These are phyloP conservation scores for Melinaea menophilus DNA, from an alignment of 2,888 invertebrate species.

Conservation along the genomic window DNA sequence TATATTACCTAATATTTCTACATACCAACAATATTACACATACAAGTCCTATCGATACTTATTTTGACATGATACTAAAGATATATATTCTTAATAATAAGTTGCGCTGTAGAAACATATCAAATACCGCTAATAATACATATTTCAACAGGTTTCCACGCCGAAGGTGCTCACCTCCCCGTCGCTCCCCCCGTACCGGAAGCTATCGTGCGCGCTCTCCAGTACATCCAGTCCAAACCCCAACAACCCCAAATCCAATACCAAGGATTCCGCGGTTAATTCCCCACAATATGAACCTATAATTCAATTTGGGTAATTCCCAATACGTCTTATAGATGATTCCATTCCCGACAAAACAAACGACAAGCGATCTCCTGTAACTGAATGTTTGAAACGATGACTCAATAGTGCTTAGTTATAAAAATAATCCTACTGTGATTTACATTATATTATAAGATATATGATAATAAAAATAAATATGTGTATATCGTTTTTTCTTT, in stretches of 20 bases:
- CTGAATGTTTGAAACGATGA: slow-evolving; percentile 32
- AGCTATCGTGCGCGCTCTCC: slow-evolving; percentile 75
- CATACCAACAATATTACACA: no score
- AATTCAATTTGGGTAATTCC: not conserved
- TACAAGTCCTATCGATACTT: no score
- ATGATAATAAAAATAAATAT: slow-evolving; percentile 28
- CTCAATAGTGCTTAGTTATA: slow-evolving; percentile 36
- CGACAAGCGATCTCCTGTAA: slow-evolving; percentile 13
- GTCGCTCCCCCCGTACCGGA: slow-evolving; percentile 81
- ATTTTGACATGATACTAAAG: no score
- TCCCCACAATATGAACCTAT: not conserved
- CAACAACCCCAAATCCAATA: slow-evolving; percentile 53
- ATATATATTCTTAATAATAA: no score
- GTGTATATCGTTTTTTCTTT: slow-evolving; percentile 16
- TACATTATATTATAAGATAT: slow-evolving; percentile 54
- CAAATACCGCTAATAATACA: not conserved
- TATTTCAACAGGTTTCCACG: slow-evolving; percentile 70
- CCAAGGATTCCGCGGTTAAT: slow-evolving; percentile 60
- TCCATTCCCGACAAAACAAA: slow-evolving; percentile 13
- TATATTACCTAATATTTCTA: no score
- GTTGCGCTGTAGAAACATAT: no score
- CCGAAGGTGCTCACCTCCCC: slow-evolving; percentile 79
- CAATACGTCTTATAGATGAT: not conserved
- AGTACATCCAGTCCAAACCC: slow-evolving; percentile 58
- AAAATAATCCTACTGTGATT: slow-evolving; percentile 65